Evolutionary conservation across 2,797 vertebrate species (phyloP).

Genomic region (Bovichtus variegatus): DNA sequence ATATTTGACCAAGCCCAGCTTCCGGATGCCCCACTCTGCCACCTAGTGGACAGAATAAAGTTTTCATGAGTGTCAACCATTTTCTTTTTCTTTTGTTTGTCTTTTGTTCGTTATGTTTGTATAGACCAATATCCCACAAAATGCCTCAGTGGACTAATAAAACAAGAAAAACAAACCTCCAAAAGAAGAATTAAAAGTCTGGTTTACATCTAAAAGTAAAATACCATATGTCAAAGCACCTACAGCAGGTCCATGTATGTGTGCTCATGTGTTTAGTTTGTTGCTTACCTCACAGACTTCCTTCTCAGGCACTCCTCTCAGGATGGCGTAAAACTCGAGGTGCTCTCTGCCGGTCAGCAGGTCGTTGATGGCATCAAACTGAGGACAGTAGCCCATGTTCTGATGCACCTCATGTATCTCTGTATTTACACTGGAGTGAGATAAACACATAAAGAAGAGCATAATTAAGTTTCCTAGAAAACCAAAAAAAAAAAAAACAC

Average conservation of each 20-base stretch:
- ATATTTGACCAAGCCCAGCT: constrained; percentile 85
- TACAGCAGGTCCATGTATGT: neutral
- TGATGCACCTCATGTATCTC: constrained; percentile 96
- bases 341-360: constrained; percentile 96
- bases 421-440: constrained; percentile 87
- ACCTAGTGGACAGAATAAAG: constrained; percentile 82
- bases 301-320: constrained; percentile 96
- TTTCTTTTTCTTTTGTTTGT: neutral
- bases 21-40: constrained; percentile 96
- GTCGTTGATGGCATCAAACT: constrained; percentile 97
- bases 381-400: constrained; percentile 99
- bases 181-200: neutral
- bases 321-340: constrained; percentile 95
- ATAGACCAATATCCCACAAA: neutral
- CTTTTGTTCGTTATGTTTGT: neutral
- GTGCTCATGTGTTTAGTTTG: neutral
- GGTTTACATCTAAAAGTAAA: neutral
- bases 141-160: neutral
- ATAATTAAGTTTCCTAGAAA: neutral
- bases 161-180: neutral
- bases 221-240: neutral
- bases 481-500: neutral
- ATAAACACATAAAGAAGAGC: constrained; percentile 21
- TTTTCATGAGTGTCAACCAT: constrained; percentile 8
- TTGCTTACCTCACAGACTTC: constrained; percentile 95